These are phyloP conservation scores for Agriopis leucophaearia DNA, from an alignment of 2,888 invertebrate species.

Conservation along the genomic window DNA sequence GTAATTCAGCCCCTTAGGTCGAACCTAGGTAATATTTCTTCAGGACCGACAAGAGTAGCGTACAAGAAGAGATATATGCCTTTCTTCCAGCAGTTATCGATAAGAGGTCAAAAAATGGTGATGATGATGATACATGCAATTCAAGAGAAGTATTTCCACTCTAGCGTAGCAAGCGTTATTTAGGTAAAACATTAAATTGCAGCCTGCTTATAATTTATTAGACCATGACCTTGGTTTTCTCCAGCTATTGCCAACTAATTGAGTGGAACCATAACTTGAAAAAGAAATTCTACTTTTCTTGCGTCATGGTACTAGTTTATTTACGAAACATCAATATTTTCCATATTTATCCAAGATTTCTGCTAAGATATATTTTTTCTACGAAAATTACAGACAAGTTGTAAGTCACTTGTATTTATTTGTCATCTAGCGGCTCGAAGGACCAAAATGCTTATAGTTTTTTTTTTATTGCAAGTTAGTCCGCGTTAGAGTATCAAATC, in stretches of 20 bases:
- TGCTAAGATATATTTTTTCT: too few species aligned
- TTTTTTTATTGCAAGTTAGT: too few species aligned
- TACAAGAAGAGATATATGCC: too few species aligned
- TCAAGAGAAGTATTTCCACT: too few species aligned
- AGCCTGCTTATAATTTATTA: conserved; percentile 19
- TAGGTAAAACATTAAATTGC: not conserved
- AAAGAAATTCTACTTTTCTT: conserved; percentile 19
- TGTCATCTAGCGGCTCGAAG: not conserved
- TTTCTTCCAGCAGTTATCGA: too few species aligned
- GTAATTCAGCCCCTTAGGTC: too few species aligned
- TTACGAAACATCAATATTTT: not conserved
- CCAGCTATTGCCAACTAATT: conserved; percentile 26
- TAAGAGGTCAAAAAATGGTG: not conserved
- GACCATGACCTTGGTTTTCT: conserved; percentile 42
- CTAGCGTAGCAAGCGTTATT: too few species aligned
- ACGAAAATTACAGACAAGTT: not conserved
- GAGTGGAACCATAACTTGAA: conserved; percentile 26
- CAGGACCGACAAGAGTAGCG: too few species aligned
- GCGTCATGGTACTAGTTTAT: conserved; percentile 6
- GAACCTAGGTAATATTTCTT: too few species aligned
- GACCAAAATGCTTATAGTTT: too few species aligned
- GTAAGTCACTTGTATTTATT: not conserved
- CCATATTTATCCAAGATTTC: not conserved
- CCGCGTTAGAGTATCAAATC: too few species aligned
- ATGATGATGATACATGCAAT: not conserved